Evolutionary conservation across 2,888 invertebrate species (phyloP), one percentile per base, ranked within the genome.

Genomic region (Agrotis clavis): DNA sequence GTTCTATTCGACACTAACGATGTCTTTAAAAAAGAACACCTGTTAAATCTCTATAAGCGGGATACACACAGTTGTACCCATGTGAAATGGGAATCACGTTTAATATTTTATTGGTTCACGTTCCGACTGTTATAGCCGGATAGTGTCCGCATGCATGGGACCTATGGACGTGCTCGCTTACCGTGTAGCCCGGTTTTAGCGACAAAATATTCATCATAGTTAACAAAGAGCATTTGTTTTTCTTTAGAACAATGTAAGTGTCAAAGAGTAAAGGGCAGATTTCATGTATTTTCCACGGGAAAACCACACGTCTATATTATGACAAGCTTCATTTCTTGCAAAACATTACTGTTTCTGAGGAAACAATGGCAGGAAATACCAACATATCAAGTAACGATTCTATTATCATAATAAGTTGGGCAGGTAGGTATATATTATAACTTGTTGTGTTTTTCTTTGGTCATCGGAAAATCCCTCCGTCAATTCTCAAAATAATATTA

Each of bases 311-410:
- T 63, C 62, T 71, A 41, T 53, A 30, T 21, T 41, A 53, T 48
- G 41, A 41, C 41, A 56, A 14, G 18, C 45, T 61, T 25, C n/a
- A 35, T 56, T 65, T 16, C 16, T 75, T 76, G 9, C n/a, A 47
- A 45, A 57, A 56, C 62, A 16, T 56, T 74, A 45, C 19, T 57
- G 30, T 67, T 41, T 61, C n/a, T 48, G 16, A 53, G 6, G 5
- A 63, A 63, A 75, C 79, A 75, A 75, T 75, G 73, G 19, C 57
- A 59, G 74, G 74, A 79, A 75, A 75, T 75, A 53, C 72, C 62
- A 59, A 63, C 0, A 25, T 63, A 59, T 5, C 21, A 45, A 56
- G 1, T 62, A 51, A 71, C 62, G 13, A 41, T 71, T 62, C 0
- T 21, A 63, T 75, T 79, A 79, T 72, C 16, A 72, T 72, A 78